Evolutionary conservation across 2,797 vertebrate genomes (phyloP), one percentile per base, ranked within the genome.

Genomic region (Denticeps clupeoides): DNA sequence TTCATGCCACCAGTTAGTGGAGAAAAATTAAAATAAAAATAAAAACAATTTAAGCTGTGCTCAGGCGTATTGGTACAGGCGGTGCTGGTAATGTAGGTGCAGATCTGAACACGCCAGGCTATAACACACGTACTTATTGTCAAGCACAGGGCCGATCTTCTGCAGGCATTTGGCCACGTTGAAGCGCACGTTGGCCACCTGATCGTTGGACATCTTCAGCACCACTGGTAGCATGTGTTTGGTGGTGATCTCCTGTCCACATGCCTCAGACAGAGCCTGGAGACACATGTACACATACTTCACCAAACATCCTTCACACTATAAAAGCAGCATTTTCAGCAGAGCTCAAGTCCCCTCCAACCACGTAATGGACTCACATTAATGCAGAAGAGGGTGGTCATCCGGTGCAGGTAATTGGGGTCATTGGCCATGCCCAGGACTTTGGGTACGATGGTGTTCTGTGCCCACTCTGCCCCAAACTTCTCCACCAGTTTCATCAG

Each of bases 331-430:
- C 3, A 35, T n/a, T n/a, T n/a, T n/a, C n/a, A n/a, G n/a, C n/a
- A n/a, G n/a, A n/a, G n/a, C n/a, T n/a, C n/a, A n/a, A n/a, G n/a
- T n/a, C n/a, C n/a, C n/a, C n/a, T n/a, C n/a, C n/a, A n/a, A n/a
- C n/a, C n/a, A n/a, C n/a, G n/a, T n/a, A n/a, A n/a, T n/a, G n/a
- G 59, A 81, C 90, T 87, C 70, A 92, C 89, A 24, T 92, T 92
- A 63, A 93, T 89, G 71, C 90, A 93, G 79, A 93, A 93, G 3
- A 93, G 81, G 12, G 89, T 93, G 37, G 89, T 93, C 89, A 93
- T 93, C 66, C 90, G 86, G 70, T 93, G 89, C 54, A 92, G 81
- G 72, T 92, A 93, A 67, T 92, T 92, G 54, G 89, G 87, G 67
- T 92, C 89, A 4, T 87, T 85, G 48, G 90, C 85, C 90, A 93